Evolutionary conservation across 2,113 vertebrate species (phyloP).

Genomic region (Mastomys natalensis): DNA sequence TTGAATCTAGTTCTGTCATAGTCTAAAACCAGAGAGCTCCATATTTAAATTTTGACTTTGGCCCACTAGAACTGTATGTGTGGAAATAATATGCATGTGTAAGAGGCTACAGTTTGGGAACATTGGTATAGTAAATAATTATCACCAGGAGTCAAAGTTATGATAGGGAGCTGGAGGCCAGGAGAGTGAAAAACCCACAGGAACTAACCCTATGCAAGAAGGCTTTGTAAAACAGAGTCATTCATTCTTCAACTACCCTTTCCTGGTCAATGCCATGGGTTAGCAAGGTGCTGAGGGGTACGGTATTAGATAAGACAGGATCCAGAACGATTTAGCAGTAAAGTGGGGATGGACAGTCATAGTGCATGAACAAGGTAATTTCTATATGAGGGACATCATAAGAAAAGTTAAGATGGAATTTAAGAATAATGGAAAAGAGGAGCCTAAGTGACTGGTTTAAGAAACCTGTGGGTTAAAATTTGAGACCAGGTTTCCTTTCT

Average conservation of each 20-base stretch:
- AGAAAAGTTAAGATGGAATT: constrained; percentile 20
- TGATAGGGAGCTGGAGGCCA: background rate
- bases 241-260: background rate
- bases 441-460: background rate
- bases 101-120: background rate
- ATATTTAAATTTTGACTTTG: constrained; percentile 16
- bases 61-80: background rate
- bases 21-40: background rate
- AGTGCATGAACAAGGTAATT: background rate
- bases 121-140: background rate
- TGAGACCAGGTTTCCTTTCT: constrained; percentile 12
- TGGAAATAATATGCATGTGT: background rate
- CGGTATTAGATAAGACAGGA: background rate
- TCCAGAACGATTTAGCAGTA: background rate
- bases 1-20: background rate
- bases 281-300: background rate
- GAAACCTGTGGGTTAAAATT: background rate
- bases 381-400: background rate
- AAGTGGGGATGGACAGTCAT: background rate
- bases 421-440: background rate
- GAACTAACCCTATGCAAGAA: background rate
- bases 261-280: background rate
- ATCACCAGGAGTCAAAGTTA: background rate
- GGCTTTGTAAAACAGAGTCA: background rate
- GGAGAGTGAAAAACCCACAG: background rate